These are phyloP conservation scores for Cynopterus sphinx DNA, from an alignment of 2,797 vertebrate species.

Conservation along the genomic window DNA sequence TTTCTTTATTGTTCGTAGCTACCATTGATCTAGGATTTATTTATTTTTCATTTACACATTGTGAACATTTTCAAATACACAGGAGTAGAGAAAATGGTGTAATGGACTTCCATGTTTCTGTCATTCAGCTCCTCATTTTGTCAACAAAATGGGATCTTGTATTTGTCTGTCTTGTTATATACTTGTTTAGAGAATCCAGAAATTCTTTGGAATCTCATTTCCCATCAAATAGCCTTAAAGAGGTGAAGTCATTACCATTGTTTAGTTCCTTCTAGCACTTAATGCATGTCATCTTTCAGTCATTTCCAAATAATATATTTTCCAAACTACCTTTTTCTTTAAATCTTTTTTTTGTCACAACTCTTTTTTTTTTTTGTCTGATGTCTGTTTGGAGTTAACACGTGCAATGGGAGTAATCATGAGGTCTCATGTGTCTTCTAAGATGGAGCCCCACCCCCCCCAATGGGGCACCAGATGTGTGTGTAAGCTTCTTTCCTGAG, in stretches of 20 bases:
- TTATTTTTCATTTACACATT: conserved; percentile 6
- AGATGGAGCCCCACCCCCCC: background rate
- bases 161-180: conserved; percentile 7
- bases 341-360: background rate
- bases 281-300: background rate
- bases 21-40: background rate
- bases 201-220: background rate
- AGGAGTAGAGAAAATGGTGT: background rate
- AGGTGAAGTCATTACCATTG: background rate
- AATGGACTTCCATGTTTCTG: background rate
- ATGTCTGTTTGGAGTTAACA: background rate
- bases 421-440: background rate
- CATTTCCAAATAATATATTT: background rate
- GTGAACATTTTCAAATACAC: background rate
- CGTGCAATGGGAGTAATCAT: background rate
- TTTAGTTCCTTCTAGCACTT: background rate
- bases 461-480: rapidly evolving
- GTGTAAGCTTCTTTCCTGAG: background rate
- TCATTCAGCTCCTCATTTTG: background rate
- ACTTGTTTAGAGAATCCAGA: background rate
- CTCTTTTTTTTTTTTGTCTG: too few species aligned
- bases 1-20: conserved; percentile 1
- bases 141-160: background rate
- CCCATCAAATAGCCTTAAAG: background rate
- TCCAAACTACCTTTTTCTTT: background rate